Conservation (phyloP, 2,888 invertebrate species). For the Antheraea assamensis region DNA sequence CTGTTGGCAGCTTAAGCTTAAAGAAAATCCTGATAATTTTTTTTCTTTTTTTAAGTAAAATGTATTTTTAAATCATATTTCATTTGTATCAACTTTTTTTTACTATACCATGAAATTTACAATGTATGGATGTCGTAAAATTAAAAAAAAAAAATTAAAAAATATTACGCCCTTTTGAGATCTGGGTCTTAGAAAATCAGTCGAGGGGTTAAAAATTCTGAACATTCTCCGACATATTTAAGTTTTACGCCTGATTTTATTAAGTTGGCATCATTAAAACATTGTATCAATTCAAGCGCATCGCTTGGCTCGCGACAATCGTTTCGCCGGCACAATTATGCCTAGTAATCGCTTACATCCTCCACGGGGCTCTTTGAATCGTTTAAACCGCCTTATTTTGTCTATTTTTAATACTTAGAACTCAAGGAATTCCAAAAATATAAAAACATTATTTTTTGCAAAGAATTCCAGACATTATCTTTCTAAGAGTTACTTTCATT, state of each 20-base stretch:
- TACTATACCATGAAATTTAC: no score
- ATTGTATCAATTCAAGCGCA: constrained; percentile 12
- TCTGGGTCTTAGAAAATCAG: no score
- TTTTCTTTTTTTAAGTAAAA: no score
- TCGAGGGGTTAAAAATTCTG: no score
- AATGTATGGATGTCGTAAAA: no score
- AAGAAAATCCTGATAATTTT: no score
- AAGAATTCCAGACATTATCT: neutral
- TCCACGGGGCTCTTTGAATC: constrained; percentile 56
- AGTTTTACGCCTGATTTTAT: neutral
- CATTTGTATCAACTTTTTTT: no score
- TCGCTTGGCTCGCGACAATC: constrained; percentile 26
- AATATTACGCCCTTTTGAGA: no score
- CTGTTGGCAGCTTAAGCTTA: no score
- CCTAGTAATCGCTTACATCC: constrained; percentile 70
- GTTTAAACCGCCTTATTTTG: constrained; percentile 31
- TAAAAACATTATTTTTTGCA: neutral
- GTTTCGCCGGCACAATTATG: constrained; percentile 51
- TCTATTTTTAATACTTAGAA: constrained; percentile 9
- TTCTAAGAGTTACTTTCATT: neutral
- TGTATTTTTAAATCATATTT: no score
- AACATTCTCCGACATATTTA: neutral
- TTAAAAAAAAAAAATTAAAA: no score
- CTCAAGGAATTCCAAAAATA: neutral
- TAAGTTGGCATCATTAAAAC: neutral